Evolutionary conservation across 2,797 vertebrate species (phyloP).

Genomic region (Antrozous pallidus): DNA sequence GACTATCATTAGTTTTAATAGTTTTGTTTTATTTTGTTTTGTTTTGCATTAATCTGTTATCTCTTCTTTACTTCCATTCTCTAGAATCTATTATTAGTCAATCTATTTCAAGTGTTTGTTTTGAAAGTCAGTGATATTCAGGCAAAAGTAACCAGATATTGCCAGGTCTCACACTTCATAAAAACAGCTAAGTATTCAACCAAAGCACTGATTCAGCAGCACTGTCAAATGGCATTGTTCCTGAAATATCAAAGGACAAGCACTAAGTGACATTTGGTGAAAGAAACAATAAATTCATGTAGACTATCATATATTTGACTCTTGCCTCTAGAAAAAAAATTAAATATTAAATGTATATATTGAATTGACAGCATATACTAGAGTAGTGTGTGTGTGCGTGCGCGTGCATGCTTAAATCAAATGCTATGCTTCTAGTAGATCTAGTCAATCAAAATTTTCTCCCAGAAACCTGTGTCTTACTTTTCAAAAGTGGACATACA

Average conservation of each 20-base stretch:
- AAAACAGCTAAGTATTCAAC: background rate
- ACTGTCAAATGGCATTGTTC: background rate
- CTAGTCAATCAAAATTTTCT: background rate
- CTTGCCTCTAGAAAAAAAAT: background rate
- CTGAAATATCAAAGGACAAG: background rate
- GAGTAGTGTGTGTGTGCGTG: background rate
- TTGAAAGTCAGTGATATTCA: background rate
- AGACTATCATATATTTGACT: background rate
- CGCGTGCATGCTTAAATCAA: background rate
- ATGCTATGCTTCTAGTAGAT: background rate
- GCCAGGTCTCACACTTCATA: background rate
- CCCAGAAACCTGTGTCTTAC: background rate
- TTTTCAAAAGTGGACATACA: background rate
- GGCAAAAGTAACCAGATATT: background rate
- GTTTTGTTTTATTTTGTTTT: background rate
- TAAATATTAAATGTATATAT: background rate
- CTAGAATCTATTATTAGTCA: background rate
- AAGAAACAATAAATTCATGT: background rate
- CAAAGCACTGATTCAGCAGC: background rate
- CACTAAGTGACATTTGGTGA: background rate
- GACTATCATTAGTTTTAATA: background rate
- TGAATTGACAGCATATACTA: background rate
- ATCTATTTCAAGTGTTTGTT: background rate
- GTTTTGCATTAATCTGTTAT: background rate
- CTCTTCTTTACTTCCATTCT: background rate